Conservation (phyloP, 1,140 invertebrate genomes). For the Leptinotarsa lineolata region DNA sequence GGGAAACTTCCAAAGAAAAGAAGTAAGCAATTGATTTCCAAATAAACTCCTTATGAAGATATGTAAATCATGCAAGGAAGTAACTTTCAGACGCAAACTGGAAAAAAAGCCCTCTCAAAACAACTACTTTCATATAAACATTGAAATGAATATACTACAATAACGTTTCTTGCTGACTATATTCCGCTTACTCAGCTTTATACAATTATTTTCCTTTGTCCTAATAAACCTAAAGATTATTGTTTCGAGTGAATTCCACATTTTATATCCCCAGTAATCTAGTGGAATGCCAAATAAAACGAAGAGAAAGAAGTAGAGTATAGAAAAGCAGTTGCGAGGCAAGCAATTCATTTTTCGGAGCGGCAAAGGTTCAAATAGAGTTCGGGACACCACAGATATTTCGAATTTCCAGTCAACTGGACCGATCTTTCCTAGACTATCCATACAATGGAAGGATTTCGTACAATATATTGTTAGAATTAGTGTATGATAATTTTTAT, state of each 20-base stretch:
- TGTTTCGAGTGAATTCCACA: conserved; percentile 10
- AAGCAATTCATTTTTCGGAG: conserved; percentile 7
- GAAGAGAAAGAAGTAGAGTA: conserved; percentile 14
- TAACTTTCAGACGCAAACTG: no score
- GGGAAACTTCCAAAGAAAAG: no score
- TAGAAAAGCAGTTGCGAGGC: conserved; percentile 6
- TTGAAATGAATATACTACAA: no score
- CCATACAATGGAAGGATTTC: no score
- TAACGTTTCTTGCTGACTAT: background rate
- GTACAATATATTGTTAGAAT: no score
- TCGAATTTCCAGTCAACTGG: background rate
- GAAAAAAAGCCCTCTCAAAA: no score
- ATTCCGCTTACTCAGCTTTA: background rate
- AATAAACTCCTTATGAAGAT: no score
- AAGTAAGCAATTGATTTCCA: no score
- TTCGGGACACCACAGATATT: background rate
- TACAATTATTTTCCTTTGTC: background rate
- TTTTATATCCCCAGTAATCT: conserved; percentile 11
- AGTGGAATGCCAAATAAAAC: conserved; percentile 15
- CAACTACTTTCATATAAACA: no score
- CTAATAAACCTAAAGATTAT: conserved; percentile 18
- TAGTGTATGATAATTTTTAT: no score
- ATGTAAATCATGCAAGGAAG: no score
- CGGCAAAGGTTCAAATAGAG: background rate
- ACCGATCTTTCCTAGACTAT: background rate